Base-by-base conservation (phyloP, 53 echinoderm and acorn worm genomes). In the Crossaster papposus region DNA sequence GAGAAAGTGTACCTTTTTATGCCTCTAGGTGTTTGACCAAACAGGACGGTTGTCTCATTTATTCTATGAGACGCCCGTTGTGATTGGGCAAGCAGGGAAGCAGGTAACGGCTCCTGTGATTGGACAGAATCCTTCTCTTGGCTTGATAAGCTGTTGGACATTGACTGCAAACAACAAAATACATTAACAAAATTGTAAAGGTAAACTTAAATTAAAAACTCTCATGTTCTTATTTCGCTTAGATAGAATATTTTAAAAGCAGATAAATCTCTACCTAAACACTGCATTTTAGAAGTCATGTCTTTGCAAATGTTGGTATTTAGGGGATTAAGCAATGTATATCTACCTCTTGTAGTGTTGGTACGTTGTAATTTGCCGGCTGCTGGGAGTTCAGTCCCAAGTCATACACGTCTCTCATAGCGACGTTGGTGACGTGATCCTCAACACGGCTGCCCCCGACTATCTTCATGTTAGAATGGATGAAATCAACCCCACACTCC, bases 291-390 rank as follows among this genome's bases (percentile, higher is more conserved):
- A 71, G 31, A 26, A 13, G 71, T 14, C 9, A 44, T 7, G 44
- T n/a, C 71, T n/a, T n/a, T n/a, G n/a, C n/a, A n/a, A n/a, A n/a
- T n/a, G n/a, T n/a, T n/a, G n/a, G n/a, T n/a, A n/a, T n/a, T n/a
- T n/a, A n/a, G n/a, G n/a, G n/a, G n/a, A n/a, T n/a, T 71, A 13
- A 71, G 71, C 29, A 13, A 71, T 12, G 29, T 12, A 33, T 36
- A 84, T 78, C 33, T 90, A 96, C 95, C 86, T 92, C 36, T 72
- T 90, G 84, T 78, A 97, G 75, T 22, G 90, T 91, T 3, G 94
- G 97, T n/a, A 97, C 95, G 81, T 93, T 89, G 79, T 93, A 97
- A 70, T 94, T 95, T 3, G 97, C 97, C 34, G 97, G 97, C 78
- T 97, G 88, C 85, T 97, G 97, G 32, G 92, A 93, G 83, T 93